Evolutionary conservation across 2,113 vertebrate species (phyloP), one percentile per base, ranked within the genome.

Genomic region (Neotoma lepida): DNA sequence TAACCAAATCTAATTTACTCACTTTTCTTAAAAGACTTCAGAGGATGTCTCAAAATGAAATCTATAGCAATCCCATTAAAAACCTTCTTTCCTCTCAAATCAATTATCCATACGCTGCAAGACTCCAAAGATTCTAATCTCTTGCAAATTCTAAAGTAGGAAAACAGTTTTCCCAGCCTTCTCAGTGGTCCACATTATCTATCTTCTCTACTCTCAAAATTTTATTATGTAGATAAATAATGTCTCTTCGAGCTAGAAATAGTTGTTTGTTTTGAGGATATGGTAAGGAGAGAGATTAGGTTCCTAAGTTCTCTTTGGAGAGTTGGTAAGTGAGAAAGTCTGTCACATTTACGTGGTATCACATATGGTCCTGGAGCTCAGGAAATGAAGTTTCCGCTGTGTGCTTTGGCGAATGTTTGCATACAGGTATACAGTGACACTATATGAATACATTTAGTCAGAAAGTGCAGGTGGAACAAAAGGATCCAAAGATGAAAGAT

Each of bases 1-100:
- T 85, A 94, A 33, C 30, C 77, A 80, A 80, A 73, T 86, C 30
- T 90, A 94, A 76, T 84, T 88, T 80, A 95, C 63, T 94, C 17
- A 12, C 54, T 88, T 92, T 71, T 77, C 74, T 73, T 81, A 63
- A 89, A 93, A 54, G 30, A 64, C 4, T 64, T 94, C 39, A 86
- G 92, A 86, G 33, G 33, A 77, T 4, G 54, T 81, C 22, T 58
- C 26, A 80, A 86, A 64, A 86, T 39, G 44, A 9, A 81, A 64
- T 89, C 77, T 93, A 70, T 2, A 77, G 24, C 33, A 74, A 81
- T 94, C 28, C 46, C 46, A 58, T 46, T 94, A 76, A 88, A 68
- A 88, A 49, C 20, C 8, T 94, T 39, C 20, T 88, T 92, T 90
- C 46, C 46, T 95, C n/a, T 85, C 30, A 63, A 93, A 91, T 96